Evolutionary conservation across 2,888 invertebrate genomes (phyloP).

Genomic region (Ectropis crepuscularia): DNA sequence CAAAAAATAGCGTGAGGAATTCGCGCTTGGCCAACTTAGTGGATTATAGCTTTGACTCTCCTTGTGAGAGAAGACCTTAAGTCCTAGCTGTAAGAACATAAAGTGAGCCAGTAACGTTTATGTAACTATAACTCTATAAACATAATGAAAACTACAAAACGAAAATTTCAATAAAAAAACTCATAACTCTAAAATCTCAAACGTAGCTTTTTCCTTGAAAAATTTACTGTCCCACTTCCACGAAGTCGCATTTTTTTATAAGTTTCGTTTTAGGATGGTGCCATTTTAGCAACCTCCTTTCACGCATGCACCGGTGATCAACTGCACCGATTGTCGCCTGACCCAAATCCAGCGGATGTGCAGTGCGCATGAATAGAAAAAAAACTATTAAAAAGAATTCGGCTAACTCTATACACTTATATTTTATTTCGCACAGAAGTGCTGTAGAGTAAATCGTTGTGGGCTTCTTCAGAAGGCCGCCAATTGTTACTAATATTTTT

Average conservation of each 20-base stretch:
- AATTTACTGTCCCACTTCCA: slow-evolving; percentile 15
- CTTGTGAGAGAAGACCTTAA: no score
- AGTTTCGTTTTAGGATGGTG: slow-evolving; percentile 29
- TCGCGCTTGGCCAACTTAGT: no score
- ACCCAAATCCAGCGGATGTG: slow-evolving; percentile 80
- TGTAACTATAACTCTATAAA: no score
- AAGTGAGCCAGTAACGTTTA: no score
- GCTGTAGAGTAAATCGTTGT: slow-evolving; percentile 42
- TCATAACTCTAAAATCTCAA: neutral
- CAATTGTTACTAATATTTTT: no score
- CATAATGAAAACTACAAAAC: no score
- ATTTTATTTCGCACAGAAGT: slow-evolving; percentile 42
- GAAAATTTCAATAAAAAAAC: neutral
- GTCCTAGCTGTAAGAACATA: no score
- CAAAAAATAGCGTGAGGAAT: no score
- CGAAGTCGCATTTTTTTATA: slow-evolving; percentile 28
- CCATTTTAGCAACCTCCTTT: slow-evolving; percentile 43
- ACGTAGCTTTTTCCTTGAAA: no score
- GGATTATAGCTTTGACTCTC: no score
- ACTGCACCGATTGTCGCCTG: slow-evolving; percentile 70
- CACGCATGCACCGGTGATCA: slow-evolving; percentile 38
- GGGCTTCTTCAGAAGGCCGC: no score
- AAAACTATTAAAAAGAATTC: slow-evolving; percentile 72
- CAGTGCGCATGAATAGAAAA: slow-evolving; percentile 58
- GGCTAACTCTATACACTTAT: slow-evolving; percentile 60